These are phyloP conservation scores for Typhlichthys eigenmanni DNA, from an alignment of 2,797 vertebrate genomes.

Conservation along the genomic window DNA sequence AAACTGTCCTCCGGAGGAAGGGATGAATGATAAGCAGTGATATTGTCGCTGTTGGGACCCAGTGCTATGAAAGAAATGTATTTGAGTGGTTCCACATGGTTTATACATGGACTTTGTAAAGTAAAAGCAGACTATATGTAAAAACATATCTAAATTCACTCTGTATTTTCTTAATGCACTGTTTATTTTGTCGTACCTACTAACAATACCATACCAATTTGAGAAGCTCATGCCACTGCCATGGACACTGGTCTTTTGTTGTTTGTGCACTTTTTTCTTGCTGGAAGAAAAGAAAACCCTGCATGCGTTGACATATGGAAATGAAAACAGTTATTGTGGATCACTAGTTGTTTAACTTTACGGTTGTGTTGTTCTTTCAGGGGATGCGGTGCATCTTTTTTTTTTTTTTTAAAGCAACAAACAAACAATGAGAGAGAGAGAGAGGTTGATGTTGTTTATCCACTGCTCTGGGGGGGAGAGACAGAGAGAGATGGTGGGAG, in stretches of 20 bases:
- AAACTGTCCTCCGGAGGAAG: no score
- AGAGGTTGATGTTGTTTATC: slow-evolving; percentile 49
- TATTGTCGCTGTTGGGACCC: background rate
- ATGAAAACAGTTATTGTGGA: slow-evolving; percentile 69
- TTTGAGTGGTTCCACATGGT: slow-evolving; percentile 12
- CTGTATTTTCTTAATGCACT: slow-evolving; percentile 76
- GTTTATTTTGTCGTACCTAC: slow-evolving; percentile 66
- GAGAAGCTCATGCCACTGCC: slow-evolving; percentile 79
- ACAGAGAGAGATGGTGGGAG: slow-evolving; percentile 5
- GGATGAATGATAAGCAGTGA: no score
- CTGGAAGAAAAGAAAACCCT: slow-evolving; percentile 66
- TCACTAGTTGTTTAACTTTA: slow-evolving; percentile 62
- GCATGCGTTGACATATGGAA: slow-evolving; percentile 76
- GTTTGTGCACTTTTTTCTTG: slow-evolving; percentile 71
- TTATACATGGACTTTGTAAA: slow-evolving; percentile 46
- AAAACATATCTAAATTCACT: slow-evolving; percentile 67
- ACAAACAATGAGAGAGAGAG: slow-evolving; percentile 9
- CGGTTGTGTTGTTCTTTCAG: slow-evolving; percentile 56
- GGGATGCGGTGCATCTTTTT: slow-evolving; percentile 55
- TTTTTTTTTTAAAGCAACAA: slow-evolving; percentile 38
- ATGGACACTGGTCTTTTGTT: slow-evolving; percentile 71
- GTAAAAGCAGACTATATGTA: slow-evolving; percentile 47
- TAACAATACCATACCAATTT: slow-evolving; percentile 58
- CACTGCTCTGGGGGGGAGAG: slow-evolving; percentile 31
- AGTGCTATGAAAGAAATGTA: no score